Conservation (phyloP, 2,113 vertebrate genomes). For the Sciurus niger region DNA sequence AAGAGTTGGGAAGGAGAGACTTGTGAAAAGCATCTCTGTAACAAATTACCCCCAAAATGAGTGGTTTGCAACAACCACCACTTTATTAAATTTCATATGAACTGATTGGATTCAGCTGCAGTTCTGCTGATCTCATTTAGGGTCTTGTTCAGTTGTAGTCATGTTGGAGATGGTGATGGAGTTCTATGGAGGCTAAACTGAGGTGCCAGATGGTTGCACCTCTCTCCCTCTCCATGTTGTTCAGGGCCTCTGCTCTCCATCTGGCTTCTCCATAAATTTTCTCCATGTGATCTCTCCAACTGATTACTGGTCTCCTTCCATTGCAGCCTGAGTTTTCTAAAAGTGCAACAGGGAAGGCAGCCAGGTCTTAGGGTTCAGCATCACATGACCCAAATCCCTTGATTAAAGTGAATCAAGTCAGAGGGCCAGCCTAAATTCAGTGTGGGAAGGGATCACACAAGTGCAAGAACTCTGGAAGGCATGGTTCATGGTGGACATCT, state of each 20-base stretch:
- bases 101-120: background rate
- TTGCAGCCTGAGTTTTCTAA: background rate
- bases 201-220: background rate
- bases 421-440: background rate
- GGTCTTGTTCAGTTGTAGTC: background rate
- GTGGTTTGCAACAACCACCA: background rate
- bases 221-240: background rate
- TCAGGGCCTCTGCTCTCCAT: background rate
- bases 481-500: background rate
- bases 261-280: background rate
- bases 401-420: constrained; percentile 3
- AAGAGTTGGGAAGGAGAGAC: background rate
- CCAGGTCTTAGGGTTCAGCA: background rate
- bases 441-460: background rate
- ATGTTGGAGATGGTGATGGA: background rate
- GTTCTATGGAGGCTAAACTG: background rate
- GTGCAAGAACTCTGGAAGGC: background rate
- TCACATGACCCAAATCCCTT: background rate
- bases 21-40: background rate
- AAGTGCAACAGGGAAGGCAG: background rate
- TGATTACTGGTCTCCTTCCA: background rate
- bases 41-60: constrained; percentile 9
- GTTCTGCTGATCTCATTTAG: background rate
- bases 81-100: background rate
- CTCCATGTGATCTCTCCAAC: background rate